Evolutionary conservation across 1,140 invertebrate genomes (phyloP).

Genomic region (Hycleus phaleratus): DNA sequence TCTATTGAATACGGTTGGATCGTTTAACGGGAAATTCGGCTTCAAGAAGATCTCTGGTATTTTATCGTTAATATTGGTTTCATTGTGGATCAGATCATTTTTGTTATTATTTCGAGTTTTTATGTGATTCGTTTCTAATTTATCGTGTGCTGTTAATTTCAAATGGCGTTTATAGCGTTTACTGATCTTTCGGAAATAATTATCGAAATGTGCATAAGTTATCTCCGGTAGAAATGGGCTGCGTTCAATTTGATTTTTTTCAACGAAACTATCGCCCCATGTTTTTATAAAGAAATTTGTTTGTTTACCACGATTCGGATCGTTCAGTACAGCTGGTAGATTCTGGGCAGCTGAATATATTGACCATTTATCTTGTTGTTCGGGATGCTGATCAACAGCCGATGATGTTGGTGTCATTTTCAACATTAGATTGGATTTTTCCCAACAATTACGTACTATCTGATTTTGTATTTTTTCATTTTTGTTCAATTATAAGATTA

Average conservation of each 20-base stretch:
- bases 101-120: slow-evolving; percentile 13
- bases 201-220: slow-evolving; percentile 74
- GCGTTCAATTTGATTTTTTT: slow-evolving; percentile 65
- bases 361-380: slow-evolving; percentile 49
- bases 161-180: slow-evolving; percentile 53
- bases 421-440: too few relatives aligned
- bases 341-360: slow-evolving; percentile 84
- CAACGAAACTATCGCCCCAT: slow-evolving; percentile 94
- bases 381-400: too few relatives aligned
- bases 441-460: too few relatives aligned
- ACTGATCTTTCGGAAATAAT: slow-evolving; percentile 73
- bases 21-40: slow-evolving; percentile 71
- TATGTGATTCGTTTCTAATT: slow-evolving; percentile 34
- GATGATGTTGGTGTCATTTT: too few relatives aligned
- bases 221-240: slow-evolving; percentile 80
- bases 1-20: slow-evolving; percentile 73
- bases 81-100: slow-evolving; percentile 3
- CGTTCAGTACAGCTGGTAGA: slow-evolving; percentile 91
- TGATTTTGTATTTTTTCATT: too few relatives aligned
- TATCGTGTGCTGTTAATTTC: slow-evolving; percentile 41
- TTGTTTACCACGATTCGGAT: slow-evolving; percentile 84
- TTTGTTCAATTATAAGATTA: too few relatives aligned
- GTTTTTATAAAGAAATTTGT: slow-evolving; percentile 94
- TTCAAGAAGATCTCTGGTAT: slow-evolving; percentile 86
- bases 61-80: slow-evolving; percentile 35